Percentiles rank a stretch among this genome's conserved stretches.
These are phyloP conservation scores for Probosciger aterrimus DNA, from an alignment of 2,113 vertebrate species.

Conservation along the genomic window DNA sequence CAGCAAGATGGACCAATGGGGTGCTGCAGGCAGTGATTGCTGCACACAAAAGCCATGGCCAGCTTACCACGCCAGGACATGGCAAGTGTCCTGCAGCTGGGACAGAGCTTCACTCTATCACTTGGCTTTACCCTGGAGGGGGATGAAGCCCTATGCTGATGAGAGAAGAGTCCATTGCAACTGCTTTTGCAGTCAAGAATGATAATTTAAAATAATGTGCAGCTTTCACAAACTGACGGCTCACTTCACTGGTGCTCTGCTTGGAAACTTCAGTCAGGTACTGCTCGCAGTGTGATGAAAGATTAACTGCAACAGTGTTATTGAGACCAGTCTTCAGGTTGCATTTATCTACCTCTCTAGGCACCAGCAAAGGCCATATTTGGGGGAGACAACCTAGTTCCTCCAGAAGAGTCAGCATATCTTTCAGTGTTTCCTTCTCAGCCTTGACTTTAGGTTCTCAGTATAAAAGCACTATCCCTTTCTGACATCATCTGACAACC, in stretches of 20 bases:
- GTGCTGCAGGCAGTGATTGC: background rate
- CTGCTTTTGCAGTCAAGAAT: background rate
- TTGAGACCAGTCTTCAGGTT: background rate
- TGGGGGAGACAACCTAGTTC: background rate
- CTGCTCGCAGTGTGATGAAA: background rate
- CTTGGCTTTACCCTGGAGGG: background rate
- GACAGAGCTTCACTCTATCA: background rate
- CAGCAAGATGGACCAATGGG: background rate
- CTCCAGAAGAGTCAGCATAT: background rate
- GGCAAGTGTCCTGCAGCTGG: background rate
- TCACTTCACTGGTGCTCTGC: background rate
- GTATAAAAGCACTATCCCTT: background rate
- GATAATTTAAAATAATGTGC: background rate
- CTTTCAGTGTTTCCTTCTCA: background rate
- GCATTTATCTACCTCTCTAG: background rate
- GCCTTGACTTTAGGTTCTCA: background rate
- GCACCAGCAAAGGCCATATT: background rate
- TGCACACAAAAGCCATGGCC: background rate
- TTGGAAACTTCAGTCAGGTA: background rate
- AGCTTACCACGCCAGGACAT: rapidly evolving
- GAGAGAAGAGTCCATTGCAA: background rate
- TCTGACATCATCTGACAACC: background rate
- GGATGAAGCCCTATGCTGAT: background rate
- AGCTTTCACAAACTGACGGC: background rate
- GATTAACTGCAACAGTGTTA: background rate